Percentiles rank a stretch among this genome's conserved stretches.
Evolutionary conservation across 2,113 vertebrate species (phyloP).

Genomic region (Fulica atra): DNA sequence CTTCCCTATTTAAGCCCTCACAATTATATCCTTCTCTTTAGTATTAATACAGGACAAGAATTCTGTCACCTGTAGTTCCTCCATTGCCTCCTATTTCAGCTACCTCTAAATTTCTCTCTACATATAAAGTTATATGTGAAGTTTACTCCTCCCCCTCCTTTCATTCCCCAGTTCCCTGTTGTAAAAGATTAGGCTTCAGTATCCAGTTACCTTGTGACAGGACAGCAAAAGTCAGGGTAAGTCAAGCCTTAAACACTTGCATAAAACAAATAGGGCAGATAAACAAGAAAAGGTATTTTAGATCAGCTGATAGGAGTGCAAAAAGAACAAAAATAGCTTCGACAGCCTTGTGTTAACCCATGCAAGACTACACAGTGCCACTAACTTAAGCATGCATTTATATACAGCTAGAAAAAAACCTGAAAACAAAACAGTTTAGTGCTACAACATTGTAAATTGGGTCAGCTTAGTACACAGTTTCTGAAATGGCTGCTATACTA

Average conservation of each 20-base stretch:
- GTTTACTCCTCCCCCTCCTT: conserved; percentile 21
- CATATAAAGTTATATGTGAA: neutral
- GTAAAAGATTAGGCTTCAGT: conserved; percentile 41
- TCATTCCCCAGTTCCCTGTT: neutral
- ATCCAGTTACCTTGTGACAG: conserved; percentile 47
- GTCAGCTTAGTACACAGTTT: neutral
- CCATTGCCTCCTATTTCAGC: neutral
- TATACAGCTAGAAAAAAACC: neutral
- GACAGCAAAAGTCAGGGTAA: conserved; percentile 35
- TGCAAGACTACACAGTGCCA: neutral
- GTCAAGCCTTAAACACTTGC: conserved; percentile 27
- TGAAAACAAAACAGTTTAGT: neutral
- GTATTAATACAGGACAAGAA: neutral
- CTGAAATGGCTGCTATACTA: conserved; percentile 73
- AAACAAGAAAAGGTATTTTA: conserved; percentile 46
- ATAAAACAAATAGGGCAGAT: conserved; percentile 29
- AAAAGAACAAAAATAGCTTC: conserved; percentile 26
- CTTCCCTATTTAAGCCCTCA: neutral
- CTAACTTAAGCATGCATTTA: neutral
- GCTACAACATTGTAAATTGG: conserved; percentile 26
- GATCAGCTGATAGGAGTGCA: conserved; percentile 15
- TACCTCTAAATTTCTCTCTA: neutral
- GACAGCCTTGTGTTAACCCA: neutral
- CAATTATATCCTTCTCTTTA: neutral
- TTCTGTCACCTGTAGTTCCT: neutral